Conservation (phyloP, 2,797 vertebrate species). For the Ciconia nigra region DNA sequence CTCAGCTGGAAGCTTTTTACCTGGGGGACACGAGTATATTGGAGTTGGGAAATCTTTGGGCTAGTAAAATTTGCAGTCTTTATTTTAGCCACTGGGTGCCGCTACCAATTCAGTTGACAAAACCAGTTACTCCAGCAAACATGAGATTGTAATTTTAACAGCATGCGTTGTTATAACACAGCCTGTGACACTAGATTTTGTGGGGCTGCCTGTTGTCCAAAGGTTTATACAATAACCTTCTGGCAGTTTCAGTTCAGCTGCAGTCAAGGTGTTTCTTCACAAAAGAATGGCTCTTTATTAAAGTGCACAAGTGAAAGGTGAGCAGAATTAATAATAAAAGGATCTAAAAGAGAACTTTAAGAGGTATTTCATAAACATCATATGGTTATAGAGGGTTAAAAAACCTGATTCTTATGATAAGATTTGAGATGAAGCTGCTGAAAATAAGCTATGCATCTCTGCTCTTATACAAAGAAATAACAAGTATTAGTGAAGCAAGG, state of each 20-base stretch:
- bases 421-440: not conserved
- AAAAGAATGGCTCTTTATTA: not conserved
- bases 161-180: not conserved
- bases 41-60: not conserved
- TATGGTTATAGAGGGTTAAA: not conserved
- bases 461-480: not conserved
- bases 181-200: not conserved
- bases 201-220: not conserved
- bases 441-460: not conserved
- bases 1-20: not conserved
- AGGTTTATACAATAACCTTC: not conserved
- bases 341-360: not conserved
- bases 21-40: accelerated
- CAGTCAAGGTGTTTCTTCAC: not conserved
- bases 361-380: not conserved
- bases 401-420: not conserved
- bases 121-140: not conserved
- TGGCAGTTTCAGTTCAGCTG: not conserved
- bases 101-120: conserved; percentile 63
- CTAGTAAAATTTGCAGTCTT: not conserved
- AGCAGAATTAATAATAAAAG: not conserved
- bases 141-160: not conserved
- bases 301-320: not conserved
- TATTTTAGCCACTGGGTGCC: conserved; percentile 72
- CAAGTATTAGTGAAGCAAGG: not conserved